Conservation (phyloP, 1,140 invertebrate species). For the Lethrus apterus region DNA sequence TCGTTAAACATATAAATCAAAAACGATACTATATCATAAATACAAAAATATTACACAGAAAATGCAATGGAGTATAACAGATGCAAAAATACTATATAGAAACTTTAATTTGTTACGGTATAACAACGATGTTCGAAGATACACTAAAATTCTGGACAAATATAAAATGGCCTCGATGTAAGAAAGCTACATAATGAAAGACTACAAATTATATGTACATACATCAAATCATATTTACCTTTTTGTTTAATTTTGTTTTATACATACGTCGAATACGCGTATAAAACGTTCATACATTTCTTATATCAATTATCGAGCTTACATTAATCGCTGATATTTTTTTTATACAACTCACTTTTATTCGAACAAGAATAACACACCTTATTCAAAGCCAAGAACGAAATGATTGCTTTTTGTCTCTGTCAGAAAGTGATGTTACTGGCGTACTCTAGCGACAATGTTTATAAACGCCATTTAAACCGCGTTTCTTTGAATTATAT, state of each 20-base stretch:
- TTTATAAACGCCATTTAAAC: neutral
- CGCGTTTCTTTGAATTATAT: too few relatives aligned
- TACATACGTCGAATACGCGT: constrained; percentile 5
- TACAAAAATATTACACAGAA: too few relatives aligned
- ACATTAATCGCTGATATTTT: constrained; percentile 6
- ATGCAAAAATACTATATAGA: too few relatives aligned
- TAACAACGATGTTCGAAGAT: too few relatives aligned
- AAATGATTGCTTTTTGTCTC: constrained; percentile 10
- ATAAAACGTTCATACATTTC: constrained; percentile 11
- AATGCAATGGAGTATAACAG: too few relatives aligned
- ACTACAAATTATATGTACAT: constrained; percentile 3
- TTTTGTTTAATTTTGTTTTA: constrained; percentile 6
- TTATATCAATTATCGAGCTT: constrained; percentile 2
- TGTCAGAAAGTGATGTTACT: neutral
- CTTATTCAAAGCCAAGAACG: constrained; percentile 14
- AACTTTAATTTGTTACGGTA: too few relatives aligned
- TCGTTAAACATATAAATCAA: too few relatives aligned
- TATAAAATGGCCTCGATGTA: constrained; percentile 12
- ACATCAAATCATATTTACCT: constrained; percentile 11
- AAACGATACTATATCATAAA: too few relatives aligned
- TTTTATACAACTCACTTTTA: constrained; percentile 4
- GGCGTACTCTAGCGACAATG: constrained; percentile 9
- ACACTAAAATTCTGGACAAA: too few relatives aligned
- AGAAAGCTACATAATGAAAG: constrained; percentile 1
- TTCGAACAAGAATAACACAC: constrained; percentile 11